These are phyloP conservation scores for Hippocampus guttulatus DNA, from an alignment of 2,113 vertebrate species.

Conservation along the genomic window DNA sequence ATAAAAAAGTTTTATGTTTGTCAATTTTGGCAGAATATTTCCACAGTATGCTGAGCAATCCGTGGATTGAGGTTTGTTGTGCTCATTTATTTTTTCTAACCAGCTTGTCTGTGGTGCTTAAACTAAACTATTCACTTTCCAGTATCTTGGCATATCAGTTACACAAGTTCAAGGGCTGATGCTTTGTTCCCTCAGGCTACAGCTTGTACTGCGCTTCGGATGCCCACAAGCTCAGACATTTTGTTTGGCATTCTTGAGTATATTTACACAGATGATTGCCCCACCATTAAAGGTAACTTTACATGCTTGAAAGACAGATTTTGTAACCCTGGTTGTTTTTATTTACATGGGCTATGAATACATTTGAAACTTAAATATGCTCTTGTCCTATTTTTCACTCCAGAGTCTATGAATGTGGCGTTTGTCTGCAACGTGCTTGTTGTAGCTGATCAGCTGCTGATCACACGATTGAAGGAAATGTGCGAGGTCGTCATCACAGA, in stretches of 20 bases:
- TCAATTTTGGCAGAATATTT: constrained; percentile 85
- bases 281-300: constrained; percentile 81
- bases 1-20: constrained; percentile 1
- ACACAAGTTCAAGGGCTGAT: background rate
- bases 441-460: constrained; percentile 93
- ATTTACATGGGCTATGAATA: background rate
- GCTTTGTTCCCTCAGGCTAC: constrained; percentile 75
- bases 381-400: constrained; percentile 17
- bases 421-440: constrained; percentile 90
- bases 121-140: background rate
- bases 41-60: constrained; percentile 93
- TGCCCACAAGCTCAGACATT: constrained; percentile 87
- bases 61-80: constrained; percentile 91
- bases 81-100: background rate
- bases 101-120: background rate
- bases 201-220: constrained; percentile 84
- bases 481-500: constrained; percentile 93
- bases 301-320: background rate
- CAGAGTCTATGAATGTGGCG: constrained; percentile 88
- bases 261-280: constrained; percentile 90
- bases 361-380: background rate
- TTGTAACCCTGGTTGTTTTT: background rate
- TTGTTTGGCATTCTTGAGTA: constrained; percentile 90
- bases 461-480: constrained; percentile 89
- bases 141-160: background rate